Conservation (phyloP, 2,888 invertebrate genomes). For the Theristus sp. region DNA sequence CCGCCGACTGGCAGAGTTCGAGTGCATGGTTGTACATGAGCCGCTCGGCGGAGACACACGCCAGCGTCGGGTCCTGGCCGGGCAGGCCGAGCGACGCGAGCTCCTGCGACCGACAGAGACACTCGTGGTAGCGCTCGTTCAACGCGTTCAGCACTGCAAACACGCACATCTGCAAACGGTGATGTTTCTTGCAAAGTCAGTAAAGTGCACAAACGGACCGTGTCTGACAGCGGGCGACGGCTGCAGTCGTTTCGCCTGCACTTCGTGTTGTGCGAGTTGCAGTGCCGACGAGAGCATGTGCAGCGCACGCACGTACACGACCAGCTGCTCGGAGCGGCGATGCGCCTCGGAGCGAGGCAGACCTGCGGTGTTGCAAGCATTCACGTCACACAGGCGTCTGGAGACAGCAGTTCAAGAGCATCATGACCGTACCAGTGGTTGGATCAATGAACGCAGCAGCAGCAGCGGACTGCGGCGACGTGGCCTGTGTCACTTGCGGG, state of each 20-base stretch:
- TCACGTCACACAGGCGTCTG: no score
- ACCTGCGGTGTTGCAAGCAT: no score
- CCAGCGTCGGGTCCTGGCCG: constrained; percentile 42
- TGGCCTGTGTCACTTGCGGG: no score
- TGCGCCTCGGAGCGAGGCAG: constrained; percentile 8
- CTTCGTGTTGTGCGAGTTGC: constrained; percentile 35
- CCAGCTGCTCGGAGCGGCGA: constrained; percentile 55
- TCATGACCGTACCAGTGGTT: not conserved
- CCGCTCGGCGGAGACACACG: constrained; percentile 65
- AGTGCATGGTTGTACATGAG: constrained; percentile 93
- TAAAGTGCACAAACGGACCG: constrained; percentile 49
- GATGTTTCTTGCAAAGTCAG: not conserved
- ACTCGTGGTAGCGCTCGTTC: constrained; percentile 76
- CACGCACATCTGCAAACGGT: not conserved
- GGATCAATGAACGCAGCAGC: not conserved
- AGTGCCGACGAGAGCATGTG: constrained; percentile 87
- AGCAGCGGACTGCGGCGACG: no score
- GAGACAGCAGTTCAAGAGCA: not conserved
- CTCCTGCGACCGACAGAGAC: constrained; percentile 67
- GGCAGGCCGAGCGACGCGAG: constrained; percentile 37
- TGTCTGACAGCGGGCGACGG: constrained; percentile 75
- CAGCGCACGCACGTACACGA: constrained; percentile 67
- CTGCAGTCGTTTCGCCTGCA: constrained; percentile 46
- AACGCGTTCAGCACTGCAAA: constrained; percentile 61
- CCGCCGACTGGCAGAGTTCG: constrained; percentile 93